These are phyloP conservation scores for Gymnodraco acuticeps DNA, from an alignment of 2,797 vertebrate species.

Conservation along the genomic window DNA sequence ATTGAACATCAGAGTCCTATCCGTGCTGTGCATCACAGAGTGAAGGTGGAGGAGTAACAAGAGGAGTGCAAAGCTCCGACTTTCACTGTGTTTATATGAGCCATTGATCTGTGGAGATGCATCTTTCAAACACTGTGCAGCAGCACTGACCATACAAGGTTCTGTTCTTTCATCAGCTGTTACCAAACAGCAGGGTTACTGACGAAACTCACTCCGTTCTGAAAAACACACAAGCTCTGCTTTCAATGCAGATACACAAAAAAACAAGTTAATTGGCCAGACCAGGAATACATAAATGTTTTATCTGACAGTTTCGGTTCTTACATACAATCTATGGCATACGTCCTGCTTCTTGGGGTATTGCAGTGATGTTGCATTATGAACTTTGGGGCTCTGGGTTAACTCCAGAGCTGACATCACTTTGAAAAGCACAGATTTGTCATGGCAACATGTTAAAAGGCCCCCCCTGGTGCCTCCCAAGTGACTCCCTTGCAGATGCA, in stretches of 20 bases:
- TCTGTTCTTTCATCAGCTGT: constrained; percentile 63
- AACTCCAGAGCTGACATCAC: constrained; percentile 20
- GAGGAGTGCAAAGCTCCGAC: constrained; percentile 51
- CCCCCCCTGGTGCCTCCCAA: constrained; percentile 16
- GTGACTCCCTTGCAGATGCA: constrained; percentile 13
- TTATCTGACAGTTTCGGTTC: neutral
- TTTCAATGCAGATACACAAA: constrained; percentile 15
- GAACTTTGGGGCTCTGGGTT: constrained; percentile 1
- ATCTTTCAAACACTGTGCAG: constrained; percentile 72
- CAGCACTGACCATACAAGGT: constrained; percentile 84
- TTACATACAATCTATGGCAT: neutral
- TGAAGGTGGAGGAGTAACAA: constrained; percentile 63
- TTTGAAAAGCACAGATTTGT: constrained; percentile 7
- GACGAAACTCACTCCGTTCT: constrained; percentile 32
- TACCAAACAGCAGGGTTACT: constrained; percentile 41
- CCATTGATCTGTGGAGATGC: constrained; percentile 73
- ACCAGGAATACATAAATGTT: neutral
- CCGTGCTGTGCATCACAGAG: constrained; percentile 26
- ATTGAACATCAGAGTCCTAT: constrained; percentile 38
- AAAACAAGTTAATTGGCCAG: constrained; percentile 17
- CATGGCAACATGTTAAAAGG: neutral
- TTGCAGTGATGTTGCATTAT: constrained; percentile 24
- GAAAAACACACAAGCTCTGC: constrained; percentile 26
- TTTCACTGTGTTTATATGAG: constrained; percentile 80
- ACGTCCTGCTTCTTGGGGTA: neutral